Evolutionary conservation across 1,140 invertebrate species (phyloP), one percentile per base, ranked within the genome.

Genomic region (Temnothorax curvispinosus): DNA sequence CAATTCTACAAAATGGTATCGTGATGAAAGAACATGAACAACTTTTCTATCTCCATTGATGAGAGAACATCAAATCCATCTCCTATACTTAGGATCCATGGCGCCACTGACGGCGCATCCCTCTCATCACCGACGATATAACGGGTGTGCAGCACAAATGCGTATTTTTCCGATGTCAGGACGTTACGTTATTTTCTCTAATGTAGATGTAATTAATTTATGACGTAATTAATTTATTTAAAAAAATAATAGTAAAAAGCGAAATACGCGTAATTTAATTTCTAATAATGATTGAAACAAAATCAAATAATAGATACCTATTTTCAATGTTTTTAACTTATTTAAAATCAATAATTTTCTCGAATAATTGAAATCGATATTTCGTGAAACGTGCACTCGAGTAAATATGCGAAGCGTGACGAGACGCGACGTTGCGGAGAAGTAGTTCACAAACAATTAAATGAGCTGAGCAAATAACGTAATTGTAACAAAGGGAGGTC

Each of bases 31-130:
- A 38, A 81, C 21, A 47, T 56, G n/a, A 65, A 6, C 56, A 41
- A 58, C n/a, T 78, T 27, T 27, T 69, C 56, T 69, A 56, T 54
- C 54, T 8, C 35, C 71, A 72, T 47, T 44, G 44, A 62, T 32
- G 67, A 35, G 41, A 50, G n/a, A 41, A 56, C 41, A 56, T 77
- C 54, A 85, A 74, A 38, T 64, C 47, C 62, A 88, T 47, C 56
- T 58, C 72, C 62, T 71, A 32, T 35, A 35, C 71, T 74, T 58
- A 58, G 21, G 75, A 74, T 56, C 67, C 67, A 50, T 65, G 65
- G 87, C 85, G 85, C 85, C 74, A 87, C 27, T 54, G 32, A 41
- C 3, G 41, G 18, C 60, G 7, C 50, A n/a, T 87, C 62, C 38
- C 18, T 54, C 54, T n/a, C 32, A 44, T 85, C 47, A 32, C 35